These are phyloP conservation scores for Gracilinanus agilis DNA, from an alignment of 2,113 vertebrate species.

Conservation along the genomic window DNA sequence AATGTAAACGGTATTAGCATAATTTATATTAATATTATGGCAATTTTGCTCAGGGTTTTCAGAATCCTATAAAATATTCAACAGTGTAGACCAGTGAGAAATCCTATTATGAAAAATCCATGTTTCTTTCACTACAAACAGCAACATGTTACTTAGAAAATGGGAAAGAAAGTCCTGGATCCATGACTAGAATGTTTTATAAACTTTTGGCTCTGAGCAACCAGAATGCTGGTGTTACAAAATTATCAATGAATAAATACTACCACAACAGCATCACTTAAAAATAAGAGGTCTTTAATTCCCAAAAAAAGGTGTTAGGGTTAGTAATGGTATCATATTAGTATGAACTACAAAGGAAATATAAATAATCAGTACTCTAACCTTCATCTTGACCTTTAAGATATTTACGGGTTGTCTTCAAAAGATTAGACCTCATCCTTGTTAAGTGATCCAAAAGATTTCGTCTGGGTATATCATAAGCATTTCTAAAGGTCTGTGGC, in stretches of 20 bases:
- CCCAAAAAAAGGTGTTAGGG: background rate
- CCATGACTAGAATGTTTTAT: background rate
- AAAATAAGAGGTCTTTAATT: background rate
- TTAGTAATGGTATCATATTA: background rate
- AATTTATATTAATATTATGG: constrained; percentile 39
- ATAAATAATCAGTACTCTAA: constrained; percentile 76
- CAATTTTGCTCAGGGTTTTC: background rate
- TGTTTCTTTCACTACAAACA: constrained; percentile 31
- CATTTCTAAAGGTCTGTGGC: constrained; percentile 96
- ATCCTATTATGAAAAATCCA: constrained; percentile 21
- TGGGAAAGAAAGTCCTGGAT: background rate
- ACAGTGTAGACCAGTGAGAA: background rate
- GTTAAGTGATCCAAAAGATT: constrained; percentile 98
- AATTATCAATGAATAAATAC: too few species aligned
- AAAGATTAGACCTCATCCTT: constrained; percentile 97
- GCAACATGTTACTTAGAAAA: background rate
- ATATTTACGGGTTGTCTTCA: constrained; percentile 90
- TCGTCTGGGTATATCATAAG: constrained; percentile 96
- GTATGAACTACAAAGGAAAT: background rate
- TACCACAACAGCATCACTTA: background rate
- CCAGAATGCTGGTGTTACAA: too few species aligned
- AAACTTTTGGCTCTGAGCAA: background rate
- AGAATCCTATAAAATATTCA: constrained; percentile 50
- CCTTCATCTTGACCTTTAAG: constrained; percentile 96
- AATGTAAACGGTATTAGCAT: constrained; percentile 37